These are phyloP conservation scores for Drosophila affinis DNA, from an alignment of 2,888 invertebrate species.

Conservation along the genomic window DNA sequence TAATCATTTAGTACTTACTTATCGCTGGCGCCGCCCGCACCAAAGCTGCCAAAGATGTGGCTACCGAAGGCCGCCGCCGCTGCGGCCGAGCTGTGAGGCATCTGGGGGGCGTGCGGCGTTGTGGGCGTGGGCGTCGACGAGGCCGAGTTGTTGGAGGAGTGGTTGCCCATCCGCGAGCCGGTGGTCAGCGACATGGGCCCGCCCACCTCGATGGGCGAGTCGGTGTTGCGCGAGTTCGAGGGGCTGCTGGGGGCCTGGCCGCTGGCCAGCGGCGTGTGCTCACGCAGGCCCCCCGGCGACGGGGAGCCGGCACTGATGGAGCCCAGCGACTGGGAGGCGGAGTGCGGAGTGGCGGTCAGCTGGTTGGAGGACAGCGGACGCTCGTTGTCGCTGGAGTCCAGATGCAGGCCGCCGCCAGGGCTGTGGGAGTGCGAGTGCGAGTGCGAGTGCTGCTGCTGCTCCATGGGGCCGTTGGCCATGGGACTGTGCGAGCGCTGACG, in stretches of 20 bases:
- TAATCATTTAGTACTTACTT: slow-evolving; percentile 83
- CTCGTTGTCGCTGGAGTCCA: slow-evolving; percentile 83
- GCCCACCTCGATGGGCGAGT: slow-evolving; percentile 85
- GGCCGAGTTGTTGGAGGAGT: slow-evolving; percentile 68
- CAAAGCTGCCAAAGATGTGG: slow-evolving; percentile 87
- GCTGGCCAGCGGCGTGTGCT: slow-evolving; percentile 82
- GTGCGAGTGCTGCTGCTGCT: slow-evolving; percentile 51
- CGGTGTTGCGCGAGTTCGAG: slow-evolving; percentile 86
- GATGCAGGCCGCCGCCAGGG: slow-evolving; percentile 71
- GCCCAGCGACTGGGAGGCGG: slow-evolving; percentile 85
- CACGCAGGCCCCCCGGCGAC: slow-evolving; percentile 82
- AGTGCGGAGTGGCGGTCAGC: slow-evolving; percentile 80
- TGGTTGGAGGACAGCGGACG: slow-evolving; percentile 83
- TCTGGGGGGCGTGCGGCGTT: slow-evolving; percentile 76
- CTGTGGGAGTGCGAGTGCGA: slow-evolving; percentile 73
- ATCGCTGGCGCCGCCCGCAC: slow-evolving; percentile 82
- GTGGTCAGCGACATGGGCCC: slow-evolving; percentile 83
- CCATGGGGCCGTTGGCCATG: slow-evolving; percentile 72
- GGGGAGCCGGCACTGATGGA: slow-evolving; percentile 84
- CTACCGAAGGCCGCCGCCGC: slow-evolving; percentile 87
- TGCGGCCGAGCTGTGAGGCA: slow-evolving; percentile 80
- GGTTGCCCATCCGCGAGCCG: slow-evolving; percentile 57
- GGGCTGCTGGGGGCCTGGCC: slow-evolving; percentile 83
- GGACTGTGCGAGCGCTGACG: slow-evolving; percentile 81
- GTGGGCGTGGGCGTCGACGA: slow-evolving; percentile 76